These are phyloP conservation scores for Prionailurus viverrinus DNA, from an alignment of 2,113 vertebrate genomes.

Conservation along the genomic window DNA sequence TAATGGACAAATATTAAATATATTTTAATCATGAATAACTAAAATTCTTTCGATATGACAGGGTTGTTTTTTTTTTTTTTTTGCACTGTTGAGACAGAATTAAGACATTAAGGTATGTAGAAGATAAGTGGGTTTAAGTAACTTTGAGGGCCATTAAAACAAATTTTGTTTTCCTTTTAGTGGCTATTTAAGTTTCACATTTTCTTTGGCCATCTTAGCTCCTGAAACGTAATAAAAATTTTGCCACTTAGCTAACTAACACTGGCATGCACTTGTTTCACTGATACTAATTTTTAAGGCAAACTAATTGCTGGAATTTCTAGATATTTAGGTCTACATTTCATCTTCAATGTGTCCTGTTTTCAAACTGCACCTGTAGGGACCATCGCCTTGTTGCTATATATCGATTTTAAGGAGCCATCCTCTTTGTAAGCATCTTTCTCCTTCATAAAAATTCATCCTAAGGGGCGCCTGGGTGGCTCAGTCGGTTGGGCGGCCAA, in stretches of 20 bases:
- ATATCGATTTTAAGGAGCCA: background rate
- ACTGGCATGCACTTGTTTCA: background rate
- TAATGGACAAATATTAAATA: background rate
- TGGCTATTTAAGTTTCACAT: background rate
- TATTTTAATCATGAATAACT: background rate
- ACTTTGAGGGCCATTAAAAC: background rate
- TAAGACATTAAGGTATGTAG: background rate
- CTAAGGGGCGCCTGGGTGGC: no score
- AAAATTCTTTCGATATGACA: background rate
- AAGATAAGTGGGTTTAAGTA: background rate
- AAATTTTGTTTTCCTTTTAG: slow-evolving; percentile 34
- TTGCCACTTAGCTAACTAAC: background rate
- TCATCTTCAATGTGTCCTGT: background rate
- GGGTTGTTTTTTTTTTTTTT: background rate
- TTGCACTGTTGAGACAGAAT: background rate
- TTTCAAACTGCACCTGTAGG: background rate
- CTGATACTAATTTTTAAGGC: background rate
- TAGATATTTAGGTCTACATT: background rate
- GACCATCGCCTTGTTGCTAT: background rate
- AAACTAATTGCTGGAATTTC: background rate
- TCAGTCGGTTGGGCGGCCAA: no score
- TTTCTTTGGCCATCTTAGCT: slow-evolving; percentile 57
- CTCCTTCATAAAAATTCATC: background rate
- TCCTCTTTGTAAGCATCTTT: background rate
- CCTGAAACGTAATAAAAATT: slow-evolving; percentile 17